Evolutionary conservation across 2,113 vertebrate species (phyloP).

Genomic region (Nesogale talazaci): DNA sequence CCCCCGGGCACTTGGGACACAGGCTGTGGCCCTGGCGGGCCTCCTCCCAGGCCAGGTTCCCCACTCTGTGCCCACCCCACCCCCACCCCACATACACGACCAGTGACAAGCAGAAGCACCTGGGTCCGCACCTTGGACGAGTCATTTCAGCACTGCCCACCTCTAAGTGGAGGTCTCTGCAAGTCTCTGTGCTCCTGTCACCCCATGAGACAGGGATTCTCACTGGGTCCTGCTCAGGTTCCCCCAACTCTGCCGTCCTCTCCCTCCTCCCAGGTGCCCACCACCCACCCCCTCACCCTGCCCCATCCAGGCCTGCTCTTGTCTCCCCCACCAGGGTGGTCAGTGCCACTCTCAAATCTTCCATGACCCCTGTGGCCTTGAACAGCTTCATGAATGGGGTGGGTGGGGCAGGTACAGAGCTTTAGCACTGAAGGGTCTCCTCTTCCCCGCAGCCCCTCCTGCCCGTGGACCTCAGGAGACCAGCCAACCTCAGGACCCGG

Average conservation of each 20-base stretch:
- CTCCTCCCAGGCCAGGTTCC: not conserved
- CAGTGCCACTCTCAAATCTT: not conserved
- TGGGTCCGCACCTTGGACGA: not conserved
- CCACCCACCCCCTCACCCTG: too few species aligned
- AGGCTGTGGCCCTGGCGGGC: not conserved
- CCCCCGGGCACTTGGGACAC: not conserved
- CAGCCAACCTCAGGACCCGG: too few species aligned
- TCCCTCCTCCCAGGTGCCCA: not conserved
- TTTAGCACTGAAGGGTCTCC: not conserved
- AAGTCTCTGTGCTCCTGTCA: not conserved
- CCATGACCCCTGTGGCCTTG: not conserved
- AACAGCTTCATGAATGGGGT: not conserved
- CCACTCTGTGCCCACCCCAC: too few species aligned
- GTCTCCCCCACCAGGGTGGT: not conserved
- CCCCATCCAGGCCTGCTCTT: not conserved
- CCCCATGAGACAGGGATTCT: not conserved
- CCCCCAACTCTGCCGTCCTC: not conserved
- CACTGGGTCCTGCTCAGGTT: accelerated
- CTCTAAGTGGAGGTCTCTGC: not conserved
- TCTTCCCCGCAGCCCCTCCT: not conserved
- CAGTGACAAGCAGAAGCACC: not conserved
- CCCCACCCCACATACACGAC: not conserved
- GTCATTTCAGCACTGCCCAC: not conserved
- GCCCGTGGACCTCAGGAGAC: not conserved
- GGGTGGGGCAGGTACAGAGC: not conserved